A percentile compares a stretch with the other conserved stretches of the same genome.
Evolutionary conservation across 2,113 vertebrate species (phyloP).

Genomic region (Sciurus niger): DNA sequence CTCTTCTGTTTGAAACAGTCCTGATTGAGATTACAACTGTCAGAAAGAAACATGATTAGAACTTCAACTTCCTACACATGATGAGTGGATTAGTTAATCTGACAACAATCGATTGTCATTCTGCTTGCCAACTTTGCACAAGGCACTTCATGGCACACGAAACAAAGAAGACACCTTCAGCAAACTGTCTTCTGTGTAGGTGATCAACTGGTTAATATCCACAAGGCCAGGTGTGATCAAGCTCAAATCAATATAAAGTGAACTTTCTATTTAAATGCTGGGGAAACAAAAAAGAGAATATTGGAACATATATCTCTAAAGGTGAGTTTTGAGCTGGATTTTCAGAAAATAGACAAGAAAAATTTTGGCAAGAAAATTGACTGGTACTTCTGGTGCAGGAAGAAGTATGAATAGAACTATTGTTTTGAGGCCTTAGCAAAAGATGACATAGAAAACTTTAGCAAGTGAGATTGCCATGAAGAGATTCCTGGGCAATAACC

Average conservation of each 20-base stretch:
- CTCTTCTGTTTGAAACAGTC: constrained; percentile 31
- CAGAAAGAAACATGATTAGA: constrained; percentile 16
- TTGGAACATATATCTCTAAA: not conserved
- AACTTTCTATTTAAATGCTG: not conserved
- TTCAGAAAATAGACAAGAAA: not conserved
- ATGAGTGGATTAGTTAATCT: constrained; percentile 12
- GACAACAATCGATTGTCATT: not conserved
- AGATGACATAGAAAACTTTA: not conserved
- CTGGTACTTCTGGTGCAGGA: not conserved
- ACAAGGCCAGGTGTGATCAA: not conserved
- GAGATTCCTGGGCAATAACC: not conserved
- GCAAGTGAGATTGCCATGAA: not conserved
- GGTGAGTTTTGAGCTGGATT: not conserved
- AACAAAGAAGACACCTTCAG: not conserved
- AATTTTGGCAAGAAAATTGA: not conserved
- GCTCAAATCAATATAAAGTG: not conserved
- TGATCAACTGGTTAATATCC: not conserved
- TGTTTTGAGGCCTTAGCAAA: constrained; percentile 6
- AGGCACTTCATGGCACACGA: not conserved
- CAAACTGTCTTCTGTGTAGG: not conserved
- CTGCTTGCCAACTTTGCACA: constrained; percentile 18
- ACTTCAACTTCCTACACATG: not conserved
- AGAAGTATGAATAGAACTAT: not conserved
- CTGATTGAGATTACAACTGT: not conserved
- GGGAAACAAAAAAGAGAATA: not conserved